Conservation (phyloP, 2,888 invertebrate species). For the Aplocera efformata region DNA sequence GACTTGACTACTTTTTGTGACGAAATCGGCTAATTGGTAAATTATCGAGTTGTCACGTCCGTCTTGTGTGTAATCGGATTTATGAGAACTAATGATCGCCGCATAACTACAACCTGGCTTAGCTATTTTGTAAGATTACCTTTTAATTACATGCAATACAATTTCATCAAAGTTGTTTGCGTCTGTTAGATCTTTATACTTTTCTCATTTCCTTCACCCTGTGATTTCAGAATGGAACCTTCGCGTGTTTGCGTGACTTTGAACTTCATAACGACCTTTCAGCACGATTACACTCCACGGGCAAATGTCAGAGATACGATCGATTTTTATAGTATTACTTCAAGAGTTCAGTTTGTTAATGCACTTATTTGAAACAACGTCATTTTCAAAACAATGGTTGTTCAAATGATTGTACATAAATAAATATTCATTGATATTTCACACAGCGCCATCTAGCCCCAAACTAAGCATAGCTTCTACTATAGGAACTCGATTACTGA, state of each 20-base stretch:
- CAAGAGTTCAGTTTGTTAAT: too few species aligned
- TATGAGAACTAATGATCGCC: conserved; percentile 12
- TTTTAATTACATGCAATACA: not conserved
- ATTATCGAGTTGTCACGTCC: conserved; percentile 22
- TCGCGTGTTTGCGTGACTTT: conserved; percentile 12
- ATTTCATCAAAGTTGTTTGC: not conserved
- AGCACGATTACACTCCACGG: conserved; percentile 4
- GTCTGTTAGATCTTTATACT: not conserved
- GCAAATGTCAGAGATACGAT: conserved; percentile 10
- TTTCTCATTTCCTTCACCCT: not conserved
- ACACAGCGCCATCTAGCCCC: too few species aligned
- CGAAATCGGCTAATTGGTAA: conserved; percentile 24
- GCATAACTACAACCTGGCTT: conserved; percentile 2
- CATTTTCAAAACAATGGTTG: too few species aligned
- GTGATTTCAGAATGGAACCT: not conserved
- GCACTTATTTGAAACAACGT: too few species aligned
- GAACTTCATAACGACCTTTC: conserved; percentile 9
- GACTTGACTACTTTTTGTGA: conserved; percentile 20
- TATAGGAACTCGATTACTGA: too few species aligned
- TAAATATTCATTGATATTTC: too few species aligned
- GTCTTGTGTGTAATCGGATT: conserved; percentile 16
- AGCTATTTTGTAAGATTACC: conserved; percentile 1
- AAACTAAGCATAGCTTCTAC: too few species aligned
- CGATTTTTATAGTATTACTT: conserved; percentile 3
- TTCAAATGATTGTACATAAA: too few species aligned